A percentile compares a stretch with the other conserved stretches of the same genome.
Conservation (phyloP, 2,888 invertebrate genomes). For the Abrostola triplasia region DNA sequence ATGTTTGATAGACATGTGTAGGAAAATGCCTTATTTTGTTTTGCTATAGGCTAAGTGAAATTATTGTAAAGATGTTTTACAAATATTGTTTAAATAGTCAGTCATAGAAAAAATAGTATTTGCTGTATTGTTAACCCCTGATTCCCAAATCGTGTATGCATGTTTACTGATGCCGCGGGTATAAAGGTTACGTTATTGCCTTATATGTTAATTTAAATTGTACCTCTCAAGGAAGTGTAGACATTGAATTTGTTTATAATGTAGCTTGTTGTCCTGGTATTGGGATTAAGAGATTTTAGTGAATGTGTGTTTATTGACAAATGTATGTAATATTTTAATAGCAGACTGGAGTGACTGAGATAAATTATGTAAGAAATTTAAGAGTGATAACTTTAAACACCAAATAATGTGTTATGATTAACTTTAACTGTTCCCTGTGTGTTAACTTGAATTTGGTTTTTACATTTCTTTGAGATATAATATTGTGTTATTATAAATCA, state of each 20-base stretch:
- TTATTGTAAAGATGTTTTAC: conserved; percentile 77
- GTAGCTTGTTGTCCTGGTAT: conserved; percentile 56
- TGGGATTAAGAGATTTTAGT: conserved; percentile 50
- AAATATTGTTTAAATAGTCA: conserved; percentile 72
- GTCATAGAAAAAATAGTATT: conserved; percentile 65
- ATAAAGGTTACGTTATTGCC: conserved; percentile 66
- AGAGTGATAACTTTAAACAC: conserved; percentile 54
- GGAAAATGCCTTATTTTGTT: conserved; percentile 86
- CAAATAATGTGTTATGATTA: conserved; percentile 43
- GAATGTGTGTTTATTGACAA: conserved; percentile 38
- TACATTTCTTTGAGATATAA: conserved; percentile 76
- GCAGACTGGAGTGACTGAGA: conserved; percentile 38
- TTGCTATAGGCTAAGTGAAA: conserved; percentile 82
- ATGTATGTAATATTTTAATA: conserved; percentile 43
- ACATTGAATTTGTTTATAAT: conserved; percentile 62
- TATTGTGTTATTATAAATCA: conserved; percentile 59
- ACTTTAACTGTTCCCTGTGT: conserved; percentile 34
- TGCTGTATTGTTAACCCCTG: conserved; percentile 69
- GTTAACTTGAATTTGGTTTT: conserved; percentile 60
- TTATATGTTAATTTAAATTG: conserved; percentile 57
- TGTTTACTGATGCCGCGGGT: conserved; percentile 57
- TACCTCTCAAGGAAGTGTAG: conserved; percentile 78
- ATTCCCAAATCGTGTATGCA: conserved; percentile 66
- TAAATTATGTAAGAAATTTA: conserved; percentile 49
- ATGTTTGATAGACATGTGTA: conserved; percentile 76